A percentile compares a stretch with the other conserved stretches of the same genome.
phyloP scores from a whole-genome alignment of 2,888 invertebrate genomes.

The Agriopis aurantiaria region DNA sequence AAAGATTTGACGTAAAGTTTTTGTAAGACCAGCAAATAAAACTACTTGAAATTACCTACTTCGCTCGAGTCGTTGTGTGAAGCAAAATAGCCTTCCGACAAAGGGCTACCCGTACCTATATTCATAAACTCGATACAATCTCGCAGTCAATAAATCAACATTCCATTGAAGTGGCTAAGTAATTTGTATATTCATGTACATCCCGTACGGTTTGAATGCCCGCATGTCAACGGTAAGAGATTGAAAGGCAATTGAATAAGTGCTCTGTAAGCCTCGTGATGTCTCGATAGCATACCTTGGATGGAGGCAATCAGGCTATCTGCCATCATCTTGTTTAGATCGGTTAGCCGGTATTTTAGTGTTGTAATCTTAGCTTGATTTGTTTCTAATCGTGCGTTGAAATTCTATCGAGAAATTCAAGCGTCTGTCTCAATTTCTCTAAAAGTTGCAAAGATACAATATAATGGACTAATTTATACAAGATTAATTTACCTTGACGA shows the following conservation, averaged over 20 bases:
- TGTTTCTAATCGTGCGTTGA: constrained; percentile 9
- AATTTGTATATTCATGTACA: constrained; percentile 64
- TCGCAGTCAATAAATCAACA: constrained; percentile 58
- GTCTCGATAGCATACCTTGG: constrained; percentile 45
- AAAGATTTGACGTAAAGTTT: neutral
- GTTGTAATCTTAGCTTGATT: constrained; percentile 17
- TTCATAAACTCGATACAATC: constrained; percentile 24
- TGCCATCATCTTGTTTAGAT: constrained; percentile 34
- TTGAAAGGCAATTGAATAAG: constrained; percentile 62
- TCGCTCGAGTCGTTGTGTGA: neutral
- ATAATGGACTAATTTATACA: too few species aligned
- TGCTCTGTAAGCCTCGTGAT: constrained; percentile 51
- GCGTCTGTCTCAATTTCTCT: too few species aligned
- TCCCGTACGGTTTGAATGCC: constrained; percentile 63
- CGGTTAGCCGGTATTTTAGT: constrained; percentile 4
- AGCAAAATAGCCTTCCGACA: constrained; percentile 17
- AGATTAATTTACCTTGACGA: neutral
- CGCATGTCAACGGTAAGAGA: constrained; percentile 57
- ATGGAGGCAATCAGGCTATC: constrained; percentile 44
- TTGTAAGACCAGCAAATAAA: neutral
- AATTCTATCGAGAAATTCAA: neutral
- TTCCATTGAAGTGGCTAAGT: constrained; percentile 59
- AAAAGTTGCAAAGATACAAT: too few species aligned
- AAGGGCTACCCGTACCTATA: constrained; percentile 16
- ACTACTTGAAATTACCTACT: neutral